Evolutionary conservation across 2,113 vertebrate genomes (phyloP), one percentile per base, ranked within the genome.

Genomic region (Platycercus adscitus): DNA sequence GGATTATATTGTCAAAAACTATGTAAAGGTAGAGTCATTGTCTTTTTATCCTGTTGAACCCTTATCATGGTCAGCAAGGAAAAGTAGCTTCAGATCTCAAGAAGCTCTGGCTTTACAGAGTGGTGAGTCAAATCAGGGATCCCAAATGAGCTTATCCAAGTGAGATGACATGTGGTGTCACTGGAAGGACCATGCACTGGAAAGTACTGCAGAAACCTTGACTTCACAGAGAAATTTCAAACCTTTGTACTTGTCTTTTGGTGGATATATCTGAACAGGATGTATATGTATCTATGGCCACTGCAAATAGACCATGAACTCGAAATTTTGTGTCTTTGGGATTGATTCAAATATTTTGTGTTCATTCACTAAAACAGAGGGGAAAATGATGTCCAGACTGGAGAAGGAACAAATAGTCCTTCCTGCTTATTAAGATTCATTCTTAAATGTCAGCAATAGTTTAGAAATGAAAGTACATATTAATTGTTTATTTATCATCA

Each of bases 101-200:
- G 35, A 47, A 70, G 7, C 11, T 43, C 28, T 64, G 23, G 4
- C 13, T 92, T 93, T 3, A 7, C 6, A 4, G 5, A 2, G 3
- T 7, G 4, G 3, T 3, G 9, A 4, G 4, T 55, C 43, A 83
- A 77, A 21, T 3, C 4, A 2, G 3, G 7, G 9, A 80, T 86
- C 6, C 12, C 20, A 82, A 77, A 61, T 55, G 9, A 60, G 5
- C 7, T 63, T 70, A 29, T 55, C 18, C 7, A 82, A 50, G 7
- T 44, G n/a, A 49, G 9, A 61, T 13, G 63, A 43, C 12, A 8
- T 17, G 3, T 28, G 5, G 9, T 72, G 25, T 49, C 39, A 25
- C 28, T 39, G 37, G 15, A 63, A 8, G 2, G 5, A 25, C 13
- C 13, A 20, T 1, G 1, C 5, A 4, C 21, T 78, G 8, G 13